Conservation (phyloP, 2,888 invertebrate genomes). For the Phalera bucephala region DNA sequence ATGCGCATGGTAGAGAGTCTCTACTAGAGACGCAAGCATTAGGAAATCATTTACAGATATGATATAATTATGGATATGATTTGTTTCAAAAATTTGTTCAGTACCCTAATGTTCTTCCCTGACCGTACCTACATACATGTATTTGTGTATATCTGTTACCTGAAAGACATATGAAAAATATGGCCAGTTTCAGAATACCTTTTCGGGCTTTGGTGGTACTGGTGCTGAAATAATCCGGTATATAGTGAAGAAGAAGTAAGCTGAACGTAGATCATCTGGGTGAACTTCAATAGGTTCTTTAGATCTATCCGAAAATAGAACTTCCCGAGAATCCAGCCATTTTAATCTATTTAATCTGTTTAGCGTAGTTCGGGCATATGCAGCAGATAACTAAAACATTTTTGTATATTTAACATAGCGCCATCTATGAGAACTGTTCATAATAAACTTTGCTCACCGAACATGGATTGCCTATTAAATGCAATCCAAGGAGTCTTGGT, state of each 20-base stretch:
- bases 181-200: no score
- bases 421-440: slow-evolving; percentile 38
- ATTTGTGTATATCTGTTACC: no score
- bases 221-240: slow-evolving; percentile 78
- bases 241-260: slow-evolving; percentile 72
- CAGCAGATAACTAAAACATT: slow-evolving; percentile 59
- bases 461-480: slow-evolving; percentile 83
- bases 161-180: no score
- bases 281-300: slow-evolving; percentile 48
- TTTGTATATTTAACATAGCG: slow-evolving; percentile 20
- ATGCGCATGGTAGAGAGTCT: no score
- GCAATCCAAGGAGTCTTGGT: slow-evolving; percentile 62
- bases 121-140: no score
- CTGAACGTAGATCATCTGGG: slow-evolving; percentile 58
- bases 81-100: no score
- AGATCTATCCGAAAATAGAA: slow-evolving; percentile 56
- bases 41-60: no score
- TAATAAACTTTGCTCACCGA: slow-evolving; percentile 55
- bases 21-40: no score
- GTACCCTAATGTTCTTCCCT: no score
- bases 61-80: no score
- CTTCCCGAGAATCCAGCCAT: slow-evolving; percentile 77
- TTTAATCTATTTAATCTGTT: slow-evolving; percentile 59
- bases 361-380: slow-evolving; percentile 70
- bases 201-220: slow-evolving; percentile 77